Evolutionary conservation across 1,140 invertebrate species (phyloP).

Genomic region (Drosophila leontia): DNA sequence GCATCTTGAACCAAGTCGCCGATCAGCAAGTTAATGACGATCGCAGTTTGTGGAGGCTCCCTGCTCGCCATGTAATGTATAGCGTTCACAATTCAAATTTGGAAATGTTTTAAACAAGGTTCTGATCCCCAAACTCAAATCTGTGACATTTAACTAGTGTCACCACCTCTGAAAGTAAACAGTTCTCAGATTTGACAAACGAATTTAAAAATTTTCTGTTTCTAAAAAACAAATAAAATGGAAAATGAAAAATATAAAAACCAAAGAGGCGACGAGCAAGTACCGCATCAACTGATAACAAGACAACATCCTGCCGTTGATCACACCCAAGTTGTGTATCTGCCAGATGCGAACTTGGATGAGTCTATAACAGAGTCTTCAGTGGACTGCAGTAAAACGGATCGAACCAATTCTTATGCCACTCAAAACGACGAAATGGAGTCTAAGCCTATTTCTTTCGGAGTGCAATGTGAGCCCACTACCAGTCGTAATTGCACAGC

Average conservation of each 20-base stretch:
- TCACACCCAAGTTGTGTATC: constrained; percentile 30
- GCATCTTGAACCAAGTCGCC: constrained; percentile 61
- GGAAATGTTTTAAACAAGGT: constrained; percentile 33
- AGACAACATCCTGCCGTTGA: not conserved
- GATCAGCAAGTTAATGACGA: constrained; percentile 57
- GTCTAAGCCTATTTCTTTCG: constrained; percentile 10
- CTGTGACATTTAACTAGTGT: constrained; percentile 27
- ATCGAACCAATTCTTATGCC: not conserved
- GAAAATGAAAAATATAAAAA: not conserved
- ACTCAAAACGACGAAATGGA: not conserved
- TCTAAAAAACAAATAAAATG: constrained; percentile 7
- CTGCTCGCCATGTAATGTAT: constrained; percentile 56
- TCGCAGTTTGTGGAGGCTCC: constrained; percentile 39
- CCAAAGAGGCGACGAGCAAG: not conserved
- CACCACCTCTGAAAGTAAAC: constrained; percentile 7
- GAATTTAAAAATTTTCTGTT: constrained; percentile 25
- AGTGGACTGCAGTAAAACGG: not conserved
- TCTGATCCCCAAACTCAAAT: constrained; percentile 7
- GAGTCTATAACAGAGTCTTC: constrained; percentile 55
- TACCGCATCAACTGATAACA: not conserved
- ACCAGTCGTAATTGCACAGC: constrained; percentile 4
- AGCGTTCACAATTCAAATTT: constrained; percentile 48
- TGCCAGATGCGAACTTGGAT: constrained; percentile 53
- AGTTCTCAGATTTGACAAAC: constrained; percentile 5
- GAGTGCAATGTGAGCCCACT: constrained; percentile 11